Percentiles rank a stretch among this genome's conserved stretches.
phyloP scores from a whole-genome alignment of 2,797 vertebrate species.

The Rallus crepitans region DNA sequence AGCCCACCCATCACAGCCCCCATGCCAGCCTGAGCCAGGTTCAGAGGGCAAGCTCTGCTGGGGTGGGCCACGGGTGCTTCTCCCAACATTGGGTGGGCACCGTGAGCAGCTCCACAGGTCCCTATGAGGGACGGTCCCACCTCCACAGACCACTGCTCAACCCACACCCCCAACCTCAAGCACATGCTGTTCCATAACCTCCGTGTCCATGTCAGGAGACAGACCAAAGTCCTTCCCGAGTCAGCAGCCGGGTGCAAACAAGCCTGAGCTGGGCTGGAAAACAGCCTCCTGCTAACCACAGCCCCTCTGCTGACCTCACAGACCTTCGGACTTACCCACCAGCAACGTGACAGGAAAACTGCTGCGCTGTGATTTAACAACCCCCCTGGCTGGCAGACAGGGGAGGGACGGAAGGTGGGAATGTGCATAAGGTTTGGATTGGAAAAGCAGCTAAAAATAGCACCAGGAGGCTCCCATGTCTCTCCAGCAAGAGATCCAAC shows the following conservation, averaged over 20 bases:
- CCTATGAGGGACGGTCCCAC: not conserved
- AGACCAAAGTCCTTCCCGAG: slow-evolving; percentile 11
- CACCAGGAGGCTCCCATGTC: slow-evolving; percentile 26
- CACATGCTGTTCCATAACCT: rapidly evolving
- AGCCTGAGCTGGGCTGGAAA: not conserved
- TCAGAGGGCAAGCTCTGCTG: not conserved
- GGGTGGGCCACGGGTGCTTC: not conserved
- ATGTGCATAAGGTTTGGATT: slow-evolving; percentile 27
- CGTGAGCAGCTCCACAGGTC: not conserved
- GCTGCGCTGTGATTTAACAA: not conserved
- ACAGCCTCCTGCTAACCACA: not conserved
- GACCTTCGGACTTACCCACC: not conserved
- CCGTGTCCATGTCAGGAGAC: not conserved
- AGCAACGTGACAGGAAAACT: not conserved
- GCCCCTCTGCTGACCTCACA: not conserved
- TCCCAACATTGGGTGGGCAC: not conserved
- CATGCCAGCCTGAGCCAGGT: not conserved
- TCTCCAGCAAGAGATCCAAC: not conserved
- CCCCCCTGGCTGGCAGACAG: not conserved
- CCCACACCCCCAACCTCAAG: not conserved
- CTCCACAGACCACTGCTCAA: not conserved
- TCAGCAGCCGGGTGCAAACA: not conserved
- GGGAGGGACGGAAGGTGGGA: slow-evolving; percentile 19
- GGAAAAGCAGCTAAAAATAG: slow-evolving; percentile 48
- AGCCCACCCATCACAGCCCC: not conserved